A percentile compares a stretch with the other conserved stretches of the same genome.
Conservation (phyloP, 2,113 vertebrate species). For the Cheilinus undulatus region DNA sequence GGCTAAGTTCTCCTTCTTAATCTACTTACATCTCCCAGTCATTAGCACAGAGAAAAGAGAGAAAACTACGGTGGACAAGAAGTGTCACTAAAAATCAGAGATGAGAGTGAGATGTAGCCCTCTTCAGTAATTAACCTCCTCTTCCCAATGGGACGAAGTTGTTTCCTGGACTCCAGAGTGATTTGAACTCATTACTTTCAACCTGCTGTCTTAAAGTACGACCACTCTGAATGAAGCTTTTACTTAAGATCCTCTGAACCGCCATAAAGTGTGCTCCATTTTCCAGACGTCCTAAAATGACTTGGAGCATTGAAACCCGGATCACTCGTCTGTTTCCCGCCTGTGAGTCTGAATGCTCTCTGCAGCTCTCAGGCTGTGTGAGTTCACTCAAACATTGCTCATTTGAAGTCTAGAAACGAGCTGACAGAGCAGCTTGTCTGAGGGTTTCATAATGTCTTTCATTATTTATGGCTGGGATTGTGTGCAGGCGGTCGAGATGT, state of each 20-base stretch:
- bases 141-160: too few relatives aligned
- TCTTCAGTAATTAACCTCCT: slow-evolving; percentile 38
- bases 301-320: neutral
- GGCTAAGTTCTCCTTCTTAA: too few relatives aligned
- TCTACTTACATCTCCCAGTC: too few relatives aligned
- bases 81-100: too few relatives aligned
- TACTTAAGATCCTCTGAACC: slow-evolving; percentile 14
- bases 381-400: slow-evolving; percentile 16
- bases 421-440: slow-evolving; percentile 8
- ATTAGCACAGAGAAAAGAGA: too few relatives aligned
- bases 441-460: slow-evolving; percentile 32
- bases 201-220: too few relatives aligned
- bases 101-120: slow-evolving; percentile 37
- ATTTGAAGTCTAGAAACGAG: slow-evolving; percentile 28
- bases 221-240: neutral
- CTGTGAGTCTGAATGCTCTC: neutral
- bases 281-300: slow-evolving; percentile 18
- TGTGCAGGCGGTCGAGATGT: slow-evolving; percentile 23
- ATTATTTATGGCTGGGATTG: slow-evolving; percentile 39
- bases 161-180: too few relatives aligned
- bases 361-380: neutral
- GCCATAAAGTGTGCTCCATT: neutral
- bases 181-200: too few relatives aligned
- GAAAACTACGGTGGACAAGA: too few relatives aligned
- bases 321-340: slow-evolving; percentile 17